Percentiles rank a stretch among this genome's conserved stretches.
Conservation (phyloP, 2,113 vertebrate species). For the Phrynocephalus versicolor region DNA sequence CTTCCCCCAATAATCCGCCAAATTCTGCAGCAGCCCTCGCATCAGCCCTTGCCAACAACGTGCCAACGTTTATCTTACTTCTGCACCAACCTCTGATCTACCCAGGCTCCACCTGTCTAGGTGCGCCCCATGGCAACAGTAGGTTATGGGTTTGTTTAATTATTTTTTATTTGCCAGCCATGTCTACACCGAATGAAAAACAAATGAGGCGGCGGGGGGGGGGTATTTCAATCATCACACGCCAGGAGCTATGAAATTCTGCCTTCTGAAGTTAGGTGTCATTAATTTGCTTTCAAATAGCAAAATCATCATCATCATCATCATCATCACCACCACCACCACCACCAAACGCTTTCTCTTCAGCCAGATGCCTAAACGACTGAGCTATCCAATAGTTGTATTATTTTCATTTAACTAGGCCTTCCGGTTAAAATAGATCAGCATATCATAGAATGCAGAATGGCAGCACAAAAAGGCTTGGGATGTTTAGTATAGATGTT, state of each 20-base stretch:
- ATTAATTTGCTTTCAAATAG: no score
- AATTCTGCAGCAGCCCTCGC: no score
- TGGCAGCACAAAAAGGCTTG: slow-evolving; percentile 56
- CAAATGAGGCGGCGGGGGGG: neutral
- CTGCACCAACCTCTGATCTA: neutral
- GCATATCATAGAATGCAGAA: slow-evolving; percentile 30
- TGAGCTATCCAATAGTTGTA: slow-evolving; percentile 27
- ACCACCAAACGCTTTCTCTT: no score
- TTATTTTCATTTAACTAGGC: slow-evolving; percentile 5
- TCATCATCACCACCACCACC: no score
- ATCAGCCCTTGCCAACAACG: no score
- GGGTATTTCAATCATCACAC: neutral
- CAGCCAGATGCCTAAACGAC: no score
- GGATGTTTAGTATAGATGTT: slow-evolving; percentile 52
- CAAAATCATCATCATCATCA: no score
- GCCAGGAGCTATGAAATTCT: neutral
- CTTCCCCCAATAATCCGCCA: neutral
- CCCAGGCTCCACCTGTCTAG: neutral
- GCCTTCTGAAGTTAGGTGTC: neutral
- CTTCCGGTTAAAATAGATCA: slow-evolving; percentile 1
- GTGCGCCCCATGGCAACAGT: neutral
- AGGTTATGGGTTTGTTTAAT: neutral
- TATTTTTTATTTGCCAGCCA: no score
- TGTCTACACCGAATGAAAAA: neutral
- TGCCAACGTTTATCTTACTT: no score